Percentiles rank a stretch among this genome's conserved stretches.
Evolutionary conservation across 1,140 invertebrate genomes (phyloP).

Genomic region (Papilio polyxenes): DNA sequence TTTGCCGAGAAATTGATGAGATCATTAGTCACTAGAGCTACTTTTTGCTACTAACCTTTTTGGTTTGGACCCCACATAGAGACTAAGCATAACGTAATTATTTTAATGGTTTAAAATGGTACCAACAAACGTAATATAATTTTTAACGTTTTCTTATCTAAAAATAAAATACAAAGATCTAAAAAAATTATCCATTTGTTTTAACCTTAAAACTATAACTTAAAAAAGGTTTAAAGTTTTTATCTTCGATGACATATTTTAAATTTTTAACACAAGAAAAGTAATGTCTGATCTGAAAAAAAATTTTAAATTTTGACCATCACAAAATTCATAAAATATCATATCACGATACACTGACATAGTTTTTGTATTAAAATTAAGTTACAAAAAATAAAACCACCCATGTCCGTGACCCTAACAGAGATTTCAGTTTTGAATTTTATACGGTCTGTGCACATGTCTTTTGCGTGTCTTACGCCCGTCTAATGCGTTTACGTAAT

Average conservation of each 20-base stretch:
- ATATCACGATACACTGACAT: background rate
- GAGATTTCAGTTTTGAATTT: background rate
- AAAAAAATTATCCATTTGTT: no score
- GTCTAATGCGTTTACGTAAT: background rate
- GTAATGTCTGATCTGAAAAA: no score
- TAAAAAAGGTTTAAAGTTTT: no score
- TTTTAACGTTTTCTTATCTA: background rate
- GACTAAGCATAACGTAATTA: conserved; percentile 5
- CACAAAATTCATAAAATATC: background rate
- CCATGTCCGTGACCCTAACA: background rate
- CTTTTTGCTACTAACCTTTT: conserved; percentile 51
- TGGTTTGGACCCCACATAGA: conserved; percentile 67
- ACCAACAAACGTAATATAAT: background rate
- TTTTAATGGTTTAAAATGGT: conserved; percentile 2
- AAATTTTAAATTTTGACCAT: no score
- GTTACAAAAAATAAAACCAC: background rate
- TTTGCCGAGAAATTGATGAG: conserved; percentile 73
- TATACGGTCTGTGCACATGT: background rate
- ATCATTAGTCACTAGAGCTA: conserved; percentile 69
- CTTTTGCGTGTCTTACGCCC: background rate
- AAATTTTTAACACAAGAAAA: no score
- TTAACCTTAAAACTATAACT: no score
- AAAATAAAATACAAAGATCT: background rate
- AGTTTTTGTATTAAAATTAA: background rate
- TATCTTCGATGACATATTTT: no score